These are phyloP conservation scores for Hylyphantes graminicola DNA, from an alignment of 1,140 invertebrate species.

Conservation along the genomic window DNA sequence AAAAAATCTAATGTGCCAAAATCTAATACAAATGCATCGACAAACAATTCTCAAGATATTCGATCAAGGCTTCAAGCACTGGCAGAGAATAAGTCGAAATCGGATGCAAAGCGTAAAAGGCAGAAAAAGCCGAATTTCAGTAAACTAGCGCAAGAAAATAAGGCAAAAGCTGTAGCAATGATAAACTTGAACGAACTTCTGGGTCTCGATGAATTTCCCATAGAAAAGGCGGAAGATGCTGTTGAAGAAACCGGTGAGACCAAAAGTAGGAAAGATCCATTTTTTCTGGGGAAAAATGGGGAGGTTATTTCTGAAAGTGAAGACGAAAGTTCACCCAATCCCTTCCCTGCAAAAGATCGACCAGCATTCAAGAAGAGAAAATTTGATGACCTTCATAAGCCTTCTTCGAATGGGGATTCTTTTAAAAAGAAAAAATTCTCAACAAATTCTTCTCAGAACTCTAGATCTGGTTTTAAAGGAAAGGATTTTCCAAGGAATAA, in stretches of 20 bases:
- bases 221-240: background rate
- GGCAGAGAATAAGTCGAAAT: background rate
- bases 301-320: conserved; percentile 15
- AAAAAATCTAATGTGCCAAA: background rate
- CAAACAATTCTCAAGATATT: background rate
- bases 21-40: background rate
- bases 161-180: conserved; percentile 19
- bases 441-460: background rate
- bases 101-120: background rate
- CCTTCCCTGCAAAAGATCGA: background rate
- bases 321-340: background rate
- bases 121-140: background rate
- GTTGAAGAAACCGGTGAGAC: background rate
- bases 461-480: background rate
- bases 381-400: background rate
- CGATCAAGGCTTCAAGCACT: background rate
- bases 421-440: background rate
- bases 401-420: background rate
- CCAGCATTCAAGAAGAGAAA: background rate
- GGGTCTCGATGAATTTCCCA: conserved; percentile 31
- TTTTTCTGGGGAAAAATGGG: conserved; percentile 3
- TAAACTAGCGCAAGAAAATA: background rate
- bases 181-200: conserved; percentile 21
- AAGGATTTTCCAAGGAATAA: background rate
- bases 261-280: conserved; percentile 25